phyloP scores from a whole-genome alignment of 1,140 invertebrate genomes.

The Zaprionus nigranus region DNA sequence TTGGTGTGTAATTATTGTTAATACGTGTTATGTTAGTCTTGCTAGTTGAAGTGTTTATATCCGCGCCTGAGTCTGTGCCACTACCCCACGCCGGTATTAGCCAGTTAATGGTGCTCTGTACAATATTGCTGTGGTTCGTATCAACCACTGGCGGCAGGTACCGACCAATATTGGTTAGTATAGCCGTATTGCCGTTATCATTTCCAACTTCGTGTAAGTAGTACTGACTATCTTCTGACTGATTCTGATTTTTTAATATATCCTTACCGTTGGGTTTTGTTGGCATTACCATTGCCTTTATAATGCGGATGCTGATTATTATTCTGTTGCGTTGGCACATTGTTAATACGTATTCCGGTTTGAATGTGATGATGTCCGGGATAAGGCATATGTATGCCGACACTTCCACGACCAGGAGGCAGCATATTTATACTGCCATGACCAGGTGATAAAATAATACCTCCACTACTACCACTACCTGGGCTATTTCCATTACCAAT shows the following conservation, averaged over 20 bases:
- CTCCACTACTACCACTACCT: conserved; percentile 36
- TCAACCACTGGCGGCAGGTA: conserved; percentile 55
- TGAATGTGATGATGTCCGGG: conserved; percentile 76
- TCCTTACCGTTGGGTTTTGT: conserved; percentile 72
- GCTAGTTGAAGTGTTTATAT: conserved; percentile 56
- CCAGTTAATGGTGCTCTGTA: conserved; percentile 70
- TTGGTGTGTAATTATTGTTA: conserved; percentile 60
- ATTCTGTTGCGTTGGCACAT: conserved; percentile 76
- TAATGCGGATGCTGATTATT: conserved; percentile 65
- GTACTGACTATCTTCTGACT: conserved; percentile 21
- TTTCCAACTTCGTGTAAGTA: conserved; percentile 43
- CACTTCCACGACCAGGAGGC: conserved; percentile 59
- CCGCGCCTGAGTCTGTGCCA: conserved; percentile 9
- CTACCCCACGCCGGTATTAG: conserved; percentile 26
- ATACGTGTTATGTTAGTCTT: conserved; percentile 48
- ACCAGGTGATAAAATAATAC: conserved; percentile 66
- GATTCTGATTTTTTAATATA: conserved; percentile 19
- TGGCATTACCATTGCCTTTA: conserved; percentile 60
- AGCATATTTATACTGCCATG: conserved; percentile 78
- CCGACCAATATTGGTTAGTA: conserved; percentile 30
- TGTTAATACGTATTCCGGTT: conserved; percentile 82
- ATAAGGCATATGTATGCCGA: conserved; percentile 59
- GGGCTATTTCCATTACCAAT: conserved; percentile 20
- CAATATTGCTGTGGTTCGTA: conserved; percentile 68
- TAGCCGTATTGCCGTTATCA: conserved; percentile 23